Base-by-base conservation (phyloP, 64 coral and sea anemone species). In the Orbicella faveolata region DNA sequence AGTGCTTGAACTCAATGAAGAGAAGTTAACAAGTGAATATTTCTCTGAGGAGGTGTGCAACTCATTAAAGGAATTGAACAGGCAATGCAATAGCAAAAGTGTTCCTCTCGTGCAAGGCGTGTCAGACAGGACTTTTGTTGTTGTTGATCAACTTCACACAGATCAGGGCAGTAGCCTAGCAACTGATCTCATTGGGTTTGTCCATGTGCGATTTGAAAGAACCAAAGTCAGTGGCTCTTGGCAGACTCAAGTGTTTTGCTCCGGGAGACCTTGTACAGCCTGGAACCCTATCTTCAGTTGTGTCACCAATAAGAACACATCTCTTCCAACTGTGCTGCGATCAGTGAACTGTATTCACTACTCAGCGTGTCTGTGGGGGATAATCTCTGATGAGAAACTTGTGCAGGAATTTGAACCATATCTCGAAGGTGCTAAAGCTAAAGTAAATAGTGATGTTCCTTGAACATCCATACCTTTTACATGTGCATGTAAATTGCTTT, bases 141-240 rank as follows among this genome's bases (percentile, higher is more conserved):
- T 98, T 23, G 96, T 98, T 3, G 92, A 98, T 19, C 96, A 92
- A 25, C 78, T 96, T n/a, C 65, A 90, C 61, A 74, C 77, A 13
- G 84, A 96, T 62, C 23, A 82, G 36, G 79, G 54, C 52, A 87
- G 91, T 62, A 81, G 79, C 11, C 21, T 94, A 14, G 80, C 78
- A 36, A 80, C 65, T 33, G 89, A 98, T 70, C 36, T 89, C 51
- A 77, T 94, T 44, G 88, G 92, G 25, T 98, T 98, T 89, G 96
- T 93, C 25, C 96, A 98, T 48, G 92, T 98, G 12, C 82, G 96
- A 16, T 98, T 98, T 89, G 96, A 98, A 75, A 98, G 91, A 26
- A 93, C 54, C 67, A 94, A 78, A 74, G 67, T 83, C 34, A 62
- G 52, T 19, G 80, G 66, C 14, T 53, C 84, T 44, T 81, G 77